Conservation (phyloP, 2,888 invertebrate genomes). For the Xanthia togata region DNA sequence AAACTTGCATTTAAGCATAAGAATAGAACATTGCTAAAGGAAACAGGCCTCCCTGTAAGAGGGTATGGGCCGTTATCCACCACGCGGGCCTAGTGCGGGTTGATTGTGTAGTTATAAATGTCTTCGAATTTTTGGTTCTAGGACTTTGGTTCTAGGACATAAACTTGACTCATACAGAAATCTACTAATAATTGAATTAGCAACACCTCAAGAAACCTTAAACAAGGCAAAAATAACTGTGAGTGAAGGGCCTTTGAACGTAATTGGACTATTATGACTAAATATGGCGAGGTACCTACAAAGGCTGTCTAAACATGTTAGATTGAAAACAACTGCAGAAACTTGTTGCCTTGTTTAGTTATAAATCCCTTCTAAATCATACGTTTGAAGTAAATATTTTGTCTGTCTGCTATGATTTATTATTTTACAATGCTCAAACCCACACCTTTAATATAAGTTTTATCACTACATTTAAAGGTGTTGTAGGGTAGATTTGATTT, state of each 20-base stretch:
- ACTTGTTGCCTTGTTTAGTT: conserved; percentile 42
- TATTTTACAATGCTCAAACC: not conserved
- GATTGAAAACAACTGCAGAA: conserved; percentile 47
- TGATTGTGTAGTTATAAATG: no score
- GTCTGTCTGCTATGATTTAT: not conserved
- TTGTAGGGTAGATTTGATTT: not conserved
- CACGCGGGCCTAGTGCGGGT: no score
- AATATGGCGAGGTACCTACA: conserved; percentile 52
- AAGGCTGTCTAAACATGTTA: conserved; percentile 32
- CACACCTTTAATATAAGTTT: not conserved
- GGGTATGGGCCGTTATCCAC: no score
- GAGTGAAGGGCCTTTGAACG: conserved; percentile 49
- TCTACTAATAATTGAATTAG: conserved; percentile 28
- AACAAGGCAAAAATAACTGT: conserved; percentile 32
- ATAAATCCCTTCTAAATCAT: conserved; percentile 34
- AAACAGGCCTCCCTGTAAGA: no score
- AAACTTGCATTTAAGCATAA: no score
- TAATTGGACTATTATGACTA: conserved; percentile 60
- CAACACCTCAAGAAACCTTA: conserved; percentile 20
- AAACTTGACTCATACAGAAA: not conserved
- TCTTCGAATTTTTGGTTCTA: no score
- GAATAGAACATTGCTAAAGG: no score
- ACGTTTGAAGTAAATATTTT: conserved; percentile 17
- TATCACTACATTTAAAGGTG: not conserved
- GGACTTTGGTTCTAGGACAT: no score